phyloP scores from a whole-genome alignment of 2,113 vertebrate genomes.

The Cyprinus carpio region DNA sequence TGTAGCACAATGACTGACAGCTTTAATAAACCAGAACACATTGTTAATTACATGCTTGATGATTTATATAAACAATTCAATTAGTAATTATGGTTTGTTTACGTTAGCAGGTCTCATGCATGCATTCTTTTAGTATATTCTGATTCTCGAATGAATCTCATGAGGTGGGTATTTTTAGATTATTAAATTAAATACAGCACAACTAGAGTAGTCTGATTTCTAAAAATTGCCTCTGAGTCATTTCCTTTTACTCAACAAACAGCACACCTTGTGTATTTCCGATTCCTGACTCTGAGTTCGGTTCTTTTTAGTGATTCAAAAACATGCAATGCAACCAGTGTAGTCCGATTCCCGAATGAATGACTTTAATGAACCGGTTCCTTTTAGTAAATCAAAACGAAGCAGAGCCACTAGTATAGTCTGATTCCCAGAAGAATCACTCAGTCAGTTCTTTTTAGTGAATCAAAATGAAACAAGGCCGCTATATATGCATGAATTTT shows the following conservation, averaged over 20 bases:
- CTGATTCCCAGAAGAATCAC: too few relatives aligned
- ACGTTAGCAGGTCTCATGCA: neutral
- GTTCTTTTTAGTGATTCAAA: too few relatives aligned
- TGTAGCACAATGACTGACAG: neutral
- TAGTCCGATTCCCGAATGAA: neutral
- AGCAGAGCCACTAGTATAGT: too few relatives aligned
- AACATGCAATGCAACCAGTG: neutral
- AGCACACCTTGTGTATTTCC: neutral
- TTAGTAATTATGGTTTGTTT: neutral
- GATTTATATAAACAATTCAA: neutral
- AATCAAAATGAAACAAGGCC: neutral
- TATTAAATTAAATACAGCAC: neutral
- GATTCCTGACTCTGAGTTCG: neutral
- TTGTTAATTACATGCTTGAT: neutral
- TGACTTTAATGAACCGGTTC: neutral
- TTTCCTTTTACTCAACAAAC: neutral
- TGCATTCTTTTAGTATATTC: neutral
- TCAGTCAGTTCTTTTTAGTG: neutral
- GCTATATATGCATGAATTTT: too few relatives aligned
- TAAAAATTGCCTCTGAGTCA: neutral
- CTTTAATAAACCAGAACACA: neutral
- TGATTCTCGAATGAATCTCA: neutral
- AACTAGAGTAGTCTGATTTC: neutral
- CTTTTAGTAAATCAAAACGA: neutral
- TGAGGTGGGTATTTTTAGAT: neutral